Conservation (phyloP, 2,797 vertebrate species). For the Carapus acus region DNA sequence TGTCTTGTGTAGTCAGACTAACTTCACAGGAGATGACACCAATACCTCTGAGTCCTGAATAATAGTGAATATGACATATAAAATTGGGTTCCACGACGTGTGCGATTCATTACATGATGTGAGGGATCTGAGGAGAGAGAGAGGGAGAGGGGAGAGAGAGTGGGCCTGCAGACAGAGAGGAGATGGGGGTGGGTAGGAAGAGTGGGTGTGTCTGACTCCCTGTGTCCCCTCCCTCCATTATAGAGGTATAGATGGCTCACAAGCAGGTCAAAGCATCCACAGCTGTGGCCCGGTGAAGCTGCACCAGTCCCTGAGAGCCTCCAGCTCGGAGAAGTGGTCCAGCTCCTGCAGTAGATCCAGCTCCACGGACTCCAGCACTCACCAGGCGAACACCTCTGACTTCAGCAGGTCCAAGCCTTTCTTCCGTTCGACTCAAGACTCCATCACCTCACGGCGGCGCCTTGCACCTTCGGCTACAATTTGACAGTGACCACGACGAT, state of each 20-base stretch:
- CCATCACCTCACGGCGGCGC: constrained; percentile 16
- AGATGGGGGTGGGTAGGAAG: constrained; percentile 24
- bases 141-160: constrained; percentile 16
- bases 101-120: no score
- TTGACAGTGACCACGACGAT: constrained; percentile 42
- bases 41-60: no score
- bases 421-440: neutral
- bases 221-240: constrained; percentile 64
- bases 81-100: no score
- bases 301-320: constrained; percentile 55
- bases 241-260: constrained; percentile 68
- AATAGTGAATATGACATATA: no score
- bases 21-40: no score
- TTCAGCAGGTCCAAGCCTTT: constrained; percentile 1
- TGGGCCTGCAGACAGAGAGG: constrained; percentile 23
- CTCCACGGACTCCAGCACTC: constrained; percentile 30
- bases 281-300: constrained; percentile 53
- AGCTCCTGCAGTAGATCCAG: constrained; percentile 39
- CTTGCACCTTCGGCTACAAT: constrained; percentile 32
- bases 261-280: constrained; percentile 55
- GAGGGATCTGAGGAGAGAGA: no score
- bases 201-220: constrained; percentile 53
- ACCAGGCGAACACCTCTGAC: constrained; percentile 10
- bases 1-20: no score
- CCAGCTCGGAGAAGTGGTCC: constrained; percentile 57